Percentiles rank a stretch among this genome's conserved stretches.
Conservation (phyloP, 2,797 vertebrate genomes). For the Sebastes diploproa region DNA sequence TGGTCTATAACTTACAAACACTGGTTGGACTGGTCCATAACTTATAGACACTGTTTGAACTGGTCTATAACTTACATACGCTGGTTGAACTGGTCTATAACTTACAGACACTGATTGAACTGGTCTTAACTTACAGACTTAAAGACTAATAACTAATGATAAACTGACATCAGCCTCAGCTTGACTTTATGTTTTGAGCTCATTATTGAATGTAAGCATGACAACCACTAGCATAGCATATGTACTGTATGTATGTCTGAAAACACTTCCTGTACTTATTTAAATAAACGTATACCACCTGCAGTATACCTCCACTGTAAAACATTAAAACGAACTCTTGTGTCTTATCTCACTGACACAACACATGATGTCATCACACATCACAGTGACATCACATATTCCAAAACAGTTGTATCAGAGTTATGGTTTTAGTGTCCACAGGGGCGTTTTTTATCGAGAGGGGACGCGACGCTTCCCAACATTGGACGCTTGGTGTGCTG, state of each 20-base stretch:
- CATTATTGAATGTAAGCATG: conserved; percentile 7
- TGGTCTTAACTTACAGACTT: background rate
- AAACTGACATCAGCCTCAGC: no score
- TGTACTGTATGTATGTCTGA: background rate
- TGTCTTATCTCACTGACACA: background rate
- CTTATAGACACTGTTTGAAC: no score
- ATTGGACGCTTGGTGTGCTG: no score
- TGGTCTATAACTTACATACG: no score
- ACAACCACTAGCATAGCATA: background rate
- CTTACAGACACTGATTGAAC: no score
- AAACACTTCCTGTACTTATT: background rate
- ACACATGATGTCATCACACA: conserved; percentile 2
- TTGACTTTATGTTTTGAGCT: background rate
- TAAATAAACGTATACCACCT: background rate
- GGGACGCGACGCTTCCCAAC: no score
- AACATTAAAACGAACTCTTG: background rate
- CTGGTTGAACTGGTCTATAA: no score
- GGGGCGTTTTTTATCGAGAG: no score
- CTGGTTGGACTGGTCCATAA: no score
- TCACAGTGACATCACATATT: background rate
- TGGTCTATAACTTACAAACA: background rate
- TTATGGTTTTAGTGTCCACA: no score
- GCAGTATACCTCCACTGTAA: background rate
- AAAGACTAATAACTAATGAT: no score
- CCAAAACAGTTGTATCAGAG: background rate